Evolutionary conservation across 2,113 vertebrate species (phyloP), one percentile per base, ranked within the genome.

Genomic region (Riparia riparia): DNA sequence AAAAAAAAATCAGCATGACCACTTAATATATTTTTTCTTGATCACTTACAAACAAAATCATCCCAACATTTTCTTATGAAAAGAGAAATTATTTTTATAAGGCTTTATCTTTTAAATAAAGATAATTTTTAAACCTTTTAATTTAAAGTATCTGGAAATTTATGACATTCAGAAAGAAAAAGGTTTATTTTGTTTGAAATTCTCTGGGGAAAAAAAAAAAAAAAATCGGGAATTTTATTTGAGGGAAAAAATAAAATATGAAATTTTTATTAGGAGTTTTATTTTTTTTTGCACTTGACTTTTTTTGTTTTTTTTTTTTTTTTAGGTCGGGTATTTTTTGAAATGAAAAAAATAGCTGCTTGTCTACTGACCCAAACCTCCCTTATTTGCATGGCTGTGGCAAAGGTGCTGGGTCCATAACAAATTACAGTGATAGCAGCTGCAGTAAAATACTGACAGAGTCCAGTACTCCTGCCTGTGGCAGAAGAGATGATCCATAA

Each of bases 401-500:
- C 37, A 42, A 54, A 91, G n/a, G 19, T 53, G 31, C 26, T 54
- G 61, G 18, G 20, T 74, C 50, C 61, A 47, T 70, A 88, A 91
- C 34, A 91, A 94, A 86, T 88, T 37, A 81, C 29, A 44, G 39
- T 29, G 49, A 37, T 37, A 22, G 77, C 37, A 87, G 66, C 22
- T 44, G 19, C 61, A 51, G 3, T 86, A 47, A 91, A 95, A 95
- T 69, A 73, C 66, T 58, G 66, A 94, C 24, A 90, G 80, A 47
- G 44, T 64, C 63, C 90, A 82, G 58, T 61, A 58, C 34, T 95
- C 60, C 60, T 57, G 77, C 71, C 54, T 90, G 64, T 93, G 82
- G 63, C 8, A 5, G 66, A 12, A 88, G 39, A 91, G 32, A 80
- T 53, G 71, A 97, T 88, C 78, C 93, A 92, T 88, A 77, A 97